Evolutionary conservation across 2,113 vertebrate species (phyloP), one percentile per base, ranked within the genome.

Genomic region (Ondatra zibethicus): DNA sequence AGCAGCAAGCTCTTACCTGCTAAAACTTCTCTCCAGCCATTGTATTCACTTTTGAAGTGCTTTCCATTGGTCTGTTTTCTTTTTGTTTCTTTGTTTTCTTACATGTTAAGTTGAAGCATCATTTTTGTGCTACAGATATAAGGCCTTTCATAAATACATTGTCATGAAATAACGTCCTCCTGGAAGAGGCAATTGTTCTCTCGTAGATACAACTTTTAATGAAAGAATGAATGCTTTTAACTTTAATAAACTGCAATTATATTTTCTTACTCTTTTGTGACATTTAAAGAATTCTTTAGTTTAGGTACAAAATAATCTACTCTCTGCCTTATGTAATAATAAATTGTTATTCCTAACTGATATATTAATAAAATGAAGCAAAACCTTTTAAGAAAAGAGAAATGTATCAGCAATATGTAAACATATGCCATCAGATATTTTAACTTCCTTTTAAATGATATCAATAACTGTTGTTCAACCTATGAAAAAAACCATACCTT

Each of bases 191-290:
- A 52, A 47, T 87, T 84, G n/a, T 85, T n/a, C 23, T 58, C n/a
- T 91, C 52, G 21, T 42, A 95, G 12, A 58, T 27, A 9, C 70
- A 65, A 3, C 11, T 47, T 93, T 63, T 31, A 36, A 80, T 36
- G 52, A 16, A 70, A 87, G 16, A 88, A 70, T 5, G 85, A 66
- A 76, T 75, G 11, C 23, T 89, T 25, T 86, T 77, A 77, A 63
- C 77, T 86, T 95, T 89, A 92, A 14, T 66, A 23, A 1, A 39
- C 8, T 31, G 0, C 11, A 52, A 16, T 85, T 84, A 21, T n/a
- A n/a, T 85, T 61, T 88, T 76, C 29, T 68, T 95, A 21, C 8
- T n/a, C 72, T 92, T 93, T 45, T 88, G 17, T 93, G 31, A 76
- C 6, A 4, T 55, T 81, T 27, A 86, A 87, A 19, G 31, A 75